Evolutionary conservation across 1,140 invertebrate species (phyloP).

Genomic region (Pentalonia nigronervosa): DNA sequence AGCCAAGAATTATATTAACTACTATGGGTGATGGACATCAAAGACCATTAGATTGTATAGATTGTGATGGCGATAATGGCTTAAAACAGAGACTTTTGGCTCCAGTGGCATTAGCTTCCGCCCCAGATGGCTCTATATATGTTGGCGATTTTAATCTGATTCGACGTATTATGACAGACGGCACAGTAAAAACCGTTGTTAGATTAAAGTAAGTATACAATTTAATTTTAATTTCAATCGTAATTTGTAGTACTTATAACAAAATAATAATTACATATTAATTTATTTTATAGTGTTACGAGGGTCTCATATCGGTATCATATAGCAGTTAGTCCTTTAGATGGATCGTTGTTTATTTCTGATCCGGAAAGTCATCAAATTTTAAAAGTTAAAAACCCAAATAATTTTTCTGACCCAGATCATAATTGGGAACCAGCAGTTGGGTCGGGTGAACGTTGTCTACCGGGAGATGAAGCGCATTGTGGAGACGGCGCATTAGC

Average conservation of each 20-base stretch:
- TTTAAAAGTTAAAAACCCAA: slow-evolving; percentile 84
- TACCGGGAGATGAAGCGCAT: slow-evolving; percentile 93
- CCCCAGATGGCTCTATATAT: slow-evolving; percentile 91
- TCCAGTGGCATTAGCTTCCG: slow-evolving; percentile 88
- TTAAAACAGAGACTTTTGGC: slow-evolving; percentile 84
- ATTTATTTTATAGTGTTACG: slow-evolving; percentile 75
- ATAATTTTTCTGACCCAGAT: slow-evolving; percentile 84
- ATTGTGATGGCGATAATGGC: slow-evolving; percentile 80
- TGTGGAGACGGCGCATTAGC: slow-evolving; percentile 94
- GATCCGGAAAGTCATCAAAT: slow-evolving; percentile 95
- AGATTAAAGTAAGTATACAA: slow-evolving; percentile 80
- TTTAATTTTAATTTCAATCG: background rate
- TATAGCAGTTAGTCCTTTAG: slow-evolving; percentile 90
- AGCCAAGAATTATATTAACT: slow-evolving; percentile 88
- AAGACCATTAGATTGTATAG: slow-evolving; percentile 79
- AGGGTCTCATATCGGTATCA: slow-evolving; percentile 94
- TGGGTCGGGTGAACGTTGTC: slow-evolving; percentile 91
- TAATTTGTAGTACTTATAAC: background rate
- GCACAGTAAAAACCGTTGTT: slow-evolving; percentile 86
- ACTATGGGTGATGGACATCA: slow-evolving; percentile 92
- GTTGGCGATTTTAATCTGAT: slow-evolving; percentile 97
- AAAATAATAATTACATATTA: background rate
- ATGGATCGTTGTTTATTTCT: slow-evolving; percentile 92
- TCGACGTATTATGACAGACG: slow-evolving; percentile 86
- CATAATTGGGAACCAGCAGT: slow-evolving; percentile 93